Evolutionary conservation across 2,888 invertebrate species (phyloP), one percentile per base, ranked within the genome.

Genomic region (Mechanitis mazaeus): DNA sequence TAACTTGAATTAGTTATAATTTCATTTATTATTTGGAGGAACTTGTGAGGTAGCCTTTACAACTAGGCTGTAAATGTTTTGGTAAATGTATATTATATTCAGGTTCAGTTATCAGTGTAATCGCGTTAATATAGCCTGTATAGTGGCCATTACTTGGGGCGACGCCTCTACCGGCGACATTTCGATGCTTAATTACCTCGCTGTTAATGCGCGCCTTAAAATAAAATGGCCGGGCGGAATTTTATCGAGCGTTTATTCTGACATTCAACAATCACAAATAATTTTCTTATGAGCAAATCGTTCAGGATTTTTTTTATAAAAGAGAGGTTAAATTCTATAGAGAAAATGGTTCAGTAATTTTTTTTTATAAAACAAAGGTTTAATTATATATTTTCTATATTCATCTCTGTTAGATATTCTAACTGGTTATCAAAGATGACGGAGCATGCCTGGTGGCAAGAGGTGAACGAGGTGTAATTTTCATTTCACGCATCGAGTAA

Each of bases 171-270:
- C 72, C 73, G 71, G 75, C 78, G 80, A 84, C 83, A 83, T 84
- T 84, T 83, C 78, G 80, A 80, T 85, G 82, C 80, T 86, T 86
- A 86, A 87, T 87, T 86, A 86, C 83, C 79, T 66, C 70, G 75
- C 71, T 78, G 80, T 83, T 82, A 84, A 83, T 79, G 81, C 73
- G 71, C 73, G 75, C 77, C 77, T 80, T 75, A 72, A 79, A 83
- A 84, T 79, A 83, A 84, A 84, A 81, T 76, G 72, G 72, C 72
- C 20, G 71, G 75, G 72, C 72, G 75, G 78, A 76, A 85, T 84
- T 78, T 84, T 83, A 83, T 83, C 81, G 75, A 72, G 70, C 68
- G 68, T 62, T 68, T 68, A 68, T 64, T 60, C 55, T 59, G 61
- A 68, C 69, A 11, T 31, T 31, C 28, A 28, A 50, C 31, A 31